Evolutionary conservation across 2,888 invertebrate genomes (phyloP), one percentile per base, ranked within the genome.

Genomic region (Caenorhabditis doughertyi): DNA sequence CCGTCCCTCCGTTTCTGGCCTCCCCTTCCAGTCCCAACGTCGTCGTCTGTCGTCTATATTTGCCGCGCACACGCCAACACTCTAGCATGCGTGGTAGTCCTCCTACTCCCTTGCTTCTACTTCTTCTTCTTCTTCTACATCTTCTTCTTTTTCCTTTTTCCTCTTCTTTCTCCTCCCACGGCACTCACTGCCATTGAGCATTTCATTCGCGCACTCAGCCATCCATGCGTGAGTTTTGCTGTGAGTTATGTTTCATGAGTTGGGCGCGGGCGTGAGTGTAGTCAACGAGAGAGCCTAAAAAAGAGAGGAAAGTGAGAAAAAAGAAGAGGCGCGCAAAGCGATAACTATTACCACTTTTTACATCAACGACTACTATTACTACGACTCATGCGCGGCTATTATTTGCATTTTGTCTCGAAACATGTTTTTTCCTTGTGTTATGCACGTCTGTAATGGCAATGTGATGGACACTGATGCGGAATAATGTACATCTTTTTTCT

Each of bases 271-370:
- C 55, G 77, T 64, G 76, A 60, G 76, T 55, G 53, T 35, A 32
- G 73, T 70, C 35, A 55, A 58, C 32, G 74, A 51, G 58, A 62
- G 55, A 74, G 47, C 64, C 49, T 23, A 35, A 51, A 62, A 65
- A 51, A 51, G 47, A 21, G 51, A 51, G 35, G 13, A 9, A 65
- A 65, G 18, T 47, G 55, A 42, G 55, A 47, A 56, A 70, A 70
- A 47, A 56, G 53, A 55, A 68, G 68, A 68, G 68, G 53, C 62
- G 68, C 62, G 77, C 68, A 67, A 81, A 56, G 58, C 81, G 74
- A 74, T 76, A 76, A 81, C 76, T 76, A 74, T 70, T 81, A 81
- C 81, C 81, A 80, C 80, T 73, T 80, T 80, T 80, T 73, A 60
- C 67, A 60, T 72, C 72, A 67, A 80, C 72, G 65, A 73, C 72